Base-by-base conservation (phyloP, 2,888 invertebrate genomes). In the Ochropleura leucogaster region DNA sequence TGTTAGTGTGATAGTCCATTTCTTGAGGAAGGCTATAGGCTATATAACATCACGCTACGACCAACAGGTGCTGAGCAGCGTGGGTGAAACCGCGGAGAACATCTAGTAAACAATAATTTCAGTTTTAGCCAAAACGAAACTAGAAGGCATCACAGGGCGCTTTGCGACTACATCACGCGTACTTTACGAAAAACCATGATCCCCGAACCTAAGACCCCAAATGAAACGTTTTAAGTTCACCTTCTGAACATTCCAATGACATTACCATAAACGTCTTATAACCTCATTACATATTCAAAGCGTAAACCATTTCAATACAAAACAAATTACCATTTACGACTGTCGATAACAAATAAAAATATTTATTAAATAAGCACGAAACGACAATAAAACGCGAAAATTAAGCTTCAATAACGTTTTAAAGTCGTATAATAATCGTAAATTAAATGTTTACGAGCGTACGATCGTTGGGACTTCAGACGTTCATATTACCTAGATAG, bases 321-420 rank as follows among this genome's bases (percentile, higher is more conserved):
- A 88, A 88, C 87, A 85, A 88, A 92, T 90, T 88, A 90, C 87
- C 91, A 89, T 93, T 92, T 90, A 91, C 89, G 87, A 87, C 76
- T 72, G 72, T 81, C 81, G 80, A 85, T 84, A 78, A 79, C 86
- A 83, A 86, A 84, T 83, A 85, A 85, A 86, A 85, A 85, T 87
- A 89, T 90, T 91, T 92, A 92, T 92, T 92, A 91, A 92, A 92
- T 91, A 92, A 93, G 90, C 93, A 91, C 91, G 91, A 90, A 93
- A 88, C 89, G 91, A 89, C 89, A 92, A 91, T 94, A 93, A 94
- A 94, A 94, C 88, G 89, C 90, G 87, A 90, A 91, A 92, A 93
- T 93, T 92, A 92, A 92, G 89, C 91, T 89, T 88, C 89, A 90
- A 91, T 92, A 93, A 93, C 92, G 89, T 92, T 91, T 90, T 89